Evolutionary conservation across 2,797 vertebrate genomes (phyloP).

Genomic region (Tadarida brasiliensis): DNA sequence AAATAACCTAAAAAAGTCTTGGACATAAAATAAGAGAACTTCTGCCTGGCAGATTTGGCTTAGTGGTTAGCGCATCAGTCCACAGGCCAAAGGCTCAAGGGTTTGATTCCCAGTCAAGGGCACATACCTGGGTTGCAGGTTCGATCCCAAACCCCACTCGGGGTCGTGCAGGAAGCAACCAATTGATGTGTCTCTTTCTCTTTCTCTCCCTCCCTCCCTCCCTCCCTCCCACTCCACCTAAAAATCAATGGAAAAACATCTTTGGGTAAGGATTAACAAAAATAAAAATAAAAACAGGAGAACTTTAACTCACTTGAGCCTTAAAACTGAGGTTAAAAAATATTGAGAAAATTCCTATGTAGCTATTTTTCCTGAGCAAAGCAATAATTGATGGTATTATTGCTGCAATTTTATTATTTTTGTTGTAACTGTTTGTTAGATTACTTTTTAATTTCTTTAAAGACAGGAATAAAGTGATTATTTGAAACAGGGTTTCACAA

Average conservation of each 20-base stretch:
- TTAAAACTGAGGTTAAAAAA: not conserved
- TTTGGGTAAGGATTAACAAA: too few relatives aligned
- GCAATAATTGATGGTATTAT: not conserved
- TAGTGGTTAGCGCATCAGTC: too few relatives aligned
- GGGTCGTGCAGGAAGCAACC: too few relatives aligned
- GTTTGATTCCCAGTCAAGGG: too few relatives aligned
- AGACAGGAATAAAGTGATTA: not conserved
- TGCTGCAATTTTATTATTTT: not conserved
- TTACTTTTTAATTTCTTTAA: not conserved
- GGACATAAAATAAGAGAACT: not conserved
- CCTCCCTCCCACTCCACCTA: too few relatives aligned
- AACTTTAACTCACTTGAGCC: not conserved
- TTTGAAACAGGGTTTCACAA: not conserved
- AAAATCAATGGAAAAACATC: too few relatives aligned
- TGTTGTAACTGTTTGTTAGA: not conserved
- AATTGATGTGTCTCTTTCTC: too few relatives aligned
- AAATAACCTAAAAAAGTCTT: slow-evolving; percentile 34
- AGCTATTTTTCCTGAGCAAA: not conserved
- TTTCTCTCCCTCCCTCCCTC: too few relatives aligned
- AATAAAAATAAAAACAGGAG: not conserved
- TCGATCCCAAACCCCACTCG: too few relatives aligned
- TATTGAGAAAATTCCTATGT: not conserved
- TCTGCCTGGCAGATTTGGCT: too few relatives aligned
- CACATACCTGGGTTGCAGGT: too few relatives aligned
- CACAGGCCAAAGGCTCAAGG: too few relatives aligned